Percentiles rank a stretch among this genome's conserved stretches.
Evolutionary conservation across 2,888 invertebrate genomes (phyloP).

Genomic region (Alentia gelatinosa): DNA sequence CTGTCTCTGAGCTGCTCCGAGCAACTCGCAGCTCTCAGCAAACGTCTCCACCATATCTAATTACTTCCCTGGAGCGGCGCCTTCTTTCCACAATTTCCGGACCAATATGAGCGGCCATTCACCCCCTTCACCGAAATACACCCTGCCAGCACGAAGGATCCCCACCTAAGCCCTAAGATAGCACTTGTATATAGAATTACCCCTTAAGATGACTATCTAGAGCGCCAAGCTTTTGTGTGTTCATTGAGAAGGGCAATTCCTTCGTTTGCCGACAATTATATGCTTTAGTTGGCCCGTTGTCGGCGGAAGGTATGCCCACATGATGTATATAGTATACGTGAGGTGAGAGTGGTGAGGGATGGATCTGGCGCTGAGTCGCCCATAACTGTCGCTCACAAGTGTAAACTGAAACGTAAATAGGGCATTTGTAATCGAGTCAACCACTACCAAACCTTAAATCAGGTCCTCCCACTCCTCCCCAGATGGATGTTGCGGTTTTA

Average conservation of each 20-base stretch:
- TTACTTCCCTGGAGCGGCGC: not conserved
- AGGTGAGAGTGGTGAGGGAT: not conserved
- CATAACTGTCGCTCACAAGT: not conserved
- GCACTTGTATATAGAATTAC: not conserved
- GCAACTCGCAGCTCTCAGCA: too few species aligned
- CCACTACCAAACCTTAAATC: not conserved
- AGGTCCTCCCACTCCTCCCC: too few species aligned
- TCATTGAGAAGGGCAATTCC: not conserved
- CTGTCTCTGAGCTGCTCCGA: too few species aligned
- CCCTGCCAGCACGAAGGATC: too few species aligned
- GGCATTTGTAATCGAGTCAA: not conserved
- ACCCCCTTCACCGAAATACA: not conserved
- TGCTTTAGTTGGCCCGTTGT: not conserved
- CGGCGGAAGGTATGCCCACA: not conserved
- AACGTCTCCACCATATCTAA: not conserved
- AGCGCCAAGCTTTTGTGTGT: not conserved
- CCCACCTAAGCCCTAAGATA: too few species aligned
- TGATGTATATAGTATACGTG: not conserved
- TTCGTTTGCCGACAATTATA: not conserved
- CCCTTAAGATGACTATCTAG: not conserved
- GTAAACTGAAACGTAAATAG: not conserved
- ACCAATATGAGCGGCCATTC: not conserved
- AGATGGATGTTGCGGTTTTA: too few species aligned
- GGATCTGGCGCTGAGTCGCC: not conserved
- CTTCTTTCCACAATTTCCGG: not conserved